Base-by-base conservation (phyloP, 2,113 vertebrate species). In the Carettochelys insculpta region DNA sequence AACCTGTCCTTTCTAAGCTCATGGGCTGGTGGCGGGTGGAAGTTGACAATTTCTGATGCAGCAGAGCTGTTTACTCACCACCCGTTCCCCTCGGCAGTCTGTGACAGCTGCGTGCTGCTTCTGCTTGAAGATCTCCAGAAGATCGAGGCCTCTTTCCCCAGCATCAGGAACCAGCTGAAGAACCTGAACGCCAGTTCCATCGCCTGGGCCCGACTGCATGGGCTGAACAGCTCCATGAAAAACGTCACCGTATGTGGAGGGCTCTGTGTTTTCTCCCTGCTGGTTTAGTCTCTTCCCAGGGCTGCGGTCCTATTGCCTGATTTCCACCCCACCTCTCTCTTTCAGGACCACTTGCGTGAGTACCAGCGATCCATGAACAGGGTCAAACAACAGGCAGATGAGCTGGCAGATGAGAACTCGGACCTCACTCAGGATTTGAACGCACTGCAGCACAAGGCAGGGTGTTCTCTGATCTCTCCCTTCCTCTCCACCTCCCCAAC, bases 61-160 rank as follows among this genome's bases (percentile, higher is more conserved):
- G 47, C 45, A 4, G 52, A 41, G 17, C 2, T 4, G 25, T 9
- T n/a, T 20, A 51, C 92, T 92, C 80, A 85, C 13, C 0, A 1
- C 51, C 82, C 11, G 0, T 0, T 51, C 79, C 5, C 31, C 47
- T 61, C 22, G 41, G 10, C 97, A 99, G 99, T 95, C 80, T 99
- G 99, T 61, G 99, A 99, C 97, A 99, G 98, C 96, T 99, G 99
- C 6, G 99, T 99, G 81, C 88, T 98, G 11, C 97, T 98, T 48
- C 97, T 99, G 85, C 89, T 99, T 98, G 98, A 99, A 17, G 98
- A 99, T 88, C 97, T 99, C 86, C 98, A 99, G 65, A 94, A 45
- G 76, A 95, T 98, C 0, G 93, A 97, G 7, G 31, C 24, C 10
- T 85, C 98, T 90, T 97, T 99, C 79, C 96, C 92, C 0, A 92